A percentile compares a stretch with the other conserved stretches of the same genome.
Conservation (phyloP, 2,113 vertebrate species). For the Centropus bengalensis region DNA sequence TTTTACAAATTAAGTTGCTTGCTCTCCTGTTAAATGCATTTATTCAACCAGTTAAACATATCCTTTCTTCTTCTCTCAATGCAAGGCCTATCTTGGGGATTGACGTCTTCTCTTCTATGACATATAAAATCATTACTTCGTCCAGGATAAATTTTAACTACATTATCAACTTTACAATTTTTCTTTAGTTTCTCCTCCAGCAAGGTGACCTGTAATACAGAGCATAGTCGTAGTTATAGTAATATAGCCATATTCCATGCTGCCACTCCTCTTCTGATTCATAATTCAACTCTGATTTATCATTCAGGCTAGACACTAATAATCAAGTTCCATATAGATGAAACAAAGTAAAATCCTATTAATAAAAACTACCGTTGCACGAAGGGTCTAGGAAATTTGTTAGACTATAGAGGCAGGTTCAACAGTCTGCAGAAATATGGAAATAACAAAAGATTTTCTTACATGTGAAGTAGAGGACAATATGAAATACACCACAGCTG, state of each 20-base stretch:
- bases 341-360: background rate
- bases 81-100: slow-evolving; percentile 72
- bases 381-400: background rate
- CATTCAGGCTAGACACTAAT: background rate
- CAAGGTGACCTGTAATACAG: slow-evolving; percentile 64
- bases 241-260: background rate
- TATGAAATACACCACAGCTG: background rate
- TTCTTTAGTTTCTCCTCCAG: slow-evolving; percentile 81
- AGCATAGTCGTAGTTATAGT: background rate
- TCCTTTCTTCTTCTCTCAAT: slow-evolving; percentile 82
- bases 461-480: background rate
- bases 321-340: background rate
- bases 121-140: slow-evolving; percentile 89
- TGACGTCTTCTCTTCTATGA: slow-evolving; percentile 82
- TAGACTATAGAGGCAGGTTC: background rate
- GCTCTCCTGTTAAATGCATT: slow-evolving; percentile 71
- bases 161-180: slow-evolving; percentile 78
- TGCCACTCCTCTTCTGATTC: background rate
- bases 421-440: background rate
- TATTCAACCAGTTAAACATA: slow-evolving; percentile 85
- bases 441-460: background rate
- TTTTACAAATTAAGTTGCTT: background rate
- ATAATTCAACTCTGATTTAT: background rate
- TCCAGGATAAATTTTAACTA: slow-evolving; percentile 85
- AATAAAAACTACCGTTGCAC: background rate